These are phyloP conservation scores for Elachura formosa DNA, from an alignment of 2,113 vertebrate genomes.

Conservation along the genomic window DNA sequence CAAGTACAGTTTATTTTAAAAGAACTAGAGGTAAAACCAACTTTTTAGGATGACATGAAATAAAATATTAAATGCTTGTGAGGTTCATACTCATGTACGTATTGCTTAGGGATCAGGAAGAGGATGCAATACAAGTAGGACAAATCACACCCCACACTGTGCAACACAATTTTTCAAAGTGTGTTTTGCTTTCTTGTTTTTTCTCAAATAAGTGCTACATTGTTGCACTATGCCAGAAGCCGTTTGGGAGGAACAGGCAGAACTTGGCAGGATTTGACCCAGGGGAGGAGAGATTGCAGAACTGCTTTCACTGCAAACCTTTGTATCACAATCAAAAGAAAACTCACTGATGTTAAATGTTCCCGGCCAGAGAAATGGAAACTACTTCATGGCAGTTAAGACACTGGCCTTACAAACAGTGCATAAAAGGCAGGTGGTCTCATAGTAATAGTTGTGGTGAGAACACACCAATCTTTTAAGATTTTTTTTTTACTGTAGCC, in stretches of 20 bases:
- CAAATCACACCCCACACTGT: background rate
- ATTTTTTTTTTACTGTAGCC: background rate
- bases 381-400: background rate
- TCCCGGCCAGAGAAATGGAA: background rate
- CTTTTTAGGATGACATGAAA: background rate
- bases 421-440: background rate
- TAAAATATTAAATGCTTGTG: background rate
- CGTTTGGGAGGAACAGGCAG: background rate
- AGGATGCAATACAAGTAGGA: background rate
- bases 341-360: background rate
- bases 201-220: background rate
- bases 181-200: constrained; percentile 6
- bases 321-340: background rate
- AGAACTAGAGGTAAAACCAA: background rate
- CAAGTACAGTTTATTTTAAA: background rate
- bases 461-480: background rate
- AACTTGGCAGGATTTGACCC: background rate
- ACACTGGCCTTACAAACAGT: background rate
- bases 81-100: background rate
- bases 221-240: background rate
- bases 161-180: background rate
- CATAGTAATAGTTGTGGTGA: background rate
- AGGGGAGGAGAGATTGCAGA: background rate
- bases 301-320: background rate
- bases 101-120: background rate